These are phyloP conservation scores for Linhomoeus sp. DNA, from an alignment of 2,888 invertebrate species.

Conservation along the genomic window DNA sequence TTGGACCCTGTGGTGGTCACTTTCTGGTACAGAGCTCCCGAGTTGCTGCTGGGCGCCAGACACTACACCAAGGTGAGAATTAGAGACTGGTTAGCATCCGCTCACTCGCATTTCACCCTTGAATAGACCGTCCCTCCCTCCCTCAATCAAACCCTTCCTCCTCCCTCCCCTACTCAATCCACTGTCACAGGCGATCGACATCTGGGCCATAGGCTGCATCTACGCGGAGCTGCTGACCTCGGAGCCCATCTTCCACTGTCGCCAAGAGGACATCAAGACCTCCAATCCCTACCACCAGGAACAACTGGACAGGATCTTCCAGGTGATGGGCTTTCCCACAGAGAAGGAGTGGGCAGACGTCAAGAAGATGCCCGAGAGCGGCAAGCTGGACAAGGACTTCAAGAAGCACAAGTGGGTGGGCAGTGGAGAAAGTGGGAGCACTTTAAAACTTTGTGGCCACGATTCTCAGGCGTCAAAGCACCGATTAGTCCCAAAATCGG, in stretches of 20 bases:
- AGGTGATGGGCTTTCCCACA: slow-evolving; percentile 77
- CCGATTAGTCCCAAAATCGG: too few species aligned
- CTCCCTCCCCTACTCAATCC: too few species aligned
- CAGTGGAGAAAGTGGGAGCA: too few species aligned
- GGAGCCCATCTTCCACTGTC: slow-evolving; percentile 95
- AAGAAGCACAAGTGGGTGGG: too few species aligned
- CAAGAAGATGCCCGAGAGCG: slow-evolving; percentile 77
- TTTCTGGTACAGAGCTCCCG: slow-evolving; percentile 98
- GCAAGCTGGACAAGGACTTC: slow-evolving; percentile 80
- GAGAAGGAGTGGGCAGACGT: slow-evolving; percentile 21
- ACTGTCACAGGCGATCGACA: slow-evolving; percentile 27
- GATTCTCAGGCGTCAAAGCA: too few species aligned
- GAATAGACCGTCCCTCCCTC: too few species aligned
- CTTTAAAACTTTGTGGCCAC: too few species aligned
- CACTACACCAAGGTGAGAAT: slow-evolving; percentile 29
- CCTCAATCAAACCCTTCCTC: too few species aligned
- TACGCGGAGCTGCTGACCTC: slow-evolving; percentile 96
- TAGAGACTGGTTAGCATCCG: too few species aligned
- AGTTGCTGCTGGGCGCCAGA: slow-evolving; percentile 37
- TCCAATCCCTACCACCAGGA: slow-evolving; percentile 91
- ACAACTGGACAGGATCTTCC: slow-evolving; percentile 53
- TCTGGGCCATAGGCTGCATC: slow-evolving; percentile 48
- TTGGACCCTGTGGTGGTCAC: slow-evolving; percentile 98
- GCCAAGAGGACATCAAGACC: slow-evolving; percentile 93
- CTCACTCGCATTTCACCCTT: too few species aligned